Evolutionary conservation across 2,888 invertebrate species (phyloP), one percentile per base, ranked within the genome.

Genomic region (Danaus chrysippus): DNA sequence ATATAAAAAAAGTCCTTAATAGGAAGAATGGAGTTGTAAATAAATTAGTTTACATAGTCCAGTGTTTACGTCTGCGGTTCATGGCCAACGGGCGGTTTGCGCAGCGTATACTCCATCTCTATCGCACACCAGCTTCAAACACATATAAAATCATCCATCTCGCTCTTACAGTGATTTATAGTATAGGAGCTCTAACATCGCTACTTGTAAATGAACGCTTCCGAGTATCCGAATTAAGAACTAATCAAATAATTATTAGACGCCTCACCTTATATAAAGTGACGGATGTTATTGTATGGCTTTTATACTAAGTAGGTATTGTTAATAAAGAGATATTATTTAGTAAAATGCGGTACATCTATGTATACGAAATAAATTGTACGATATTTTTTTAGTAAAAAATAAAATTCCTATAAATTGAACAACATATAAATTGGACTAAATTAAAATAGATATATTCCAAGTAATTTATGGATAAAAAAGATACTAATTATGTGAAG

Each of bases 31-130:
- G 61, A 68, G 68, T 69, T 67, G 66, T 67, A 72, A 70, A 72
- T 71, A 70, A 70, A 73, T 71, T 71, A 71, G 68, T 72, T 70
- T 68, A 78, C 78, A 76, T 78, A 74, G 73, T 34, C 72, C 77
- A 76, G 70, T 83, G 86, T 86, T 85, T 83, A 85, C 83, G 83
- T 82, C 78, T 78, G 76, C 80, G 77, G 84, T 86, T 86, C 84
- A 86, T 77, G 86, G 84, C 77, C 85, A 78, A 71, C 62, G 59
- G 56, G 58, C 58, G 63, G 58, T 34, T 75, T 69, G 70, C 59
- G 67, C 70, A 70, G 63, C 53, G 43, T 70, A 52, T 63, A 56
- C 60, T 70, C 75, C 61, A 72, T 55, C 42, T 71, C 70, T 52
- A 13, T 10, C 62, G n/a, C 44, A 56, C 34, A 46, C 23, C 42